Percentiles rank a stretch among this genome's conserved stretches.
These are phyloP conservation scores for Lemur catta DNA, from an alignment of 2,797 vertebrate genomes.

Conservation along the genomic window DNA sequence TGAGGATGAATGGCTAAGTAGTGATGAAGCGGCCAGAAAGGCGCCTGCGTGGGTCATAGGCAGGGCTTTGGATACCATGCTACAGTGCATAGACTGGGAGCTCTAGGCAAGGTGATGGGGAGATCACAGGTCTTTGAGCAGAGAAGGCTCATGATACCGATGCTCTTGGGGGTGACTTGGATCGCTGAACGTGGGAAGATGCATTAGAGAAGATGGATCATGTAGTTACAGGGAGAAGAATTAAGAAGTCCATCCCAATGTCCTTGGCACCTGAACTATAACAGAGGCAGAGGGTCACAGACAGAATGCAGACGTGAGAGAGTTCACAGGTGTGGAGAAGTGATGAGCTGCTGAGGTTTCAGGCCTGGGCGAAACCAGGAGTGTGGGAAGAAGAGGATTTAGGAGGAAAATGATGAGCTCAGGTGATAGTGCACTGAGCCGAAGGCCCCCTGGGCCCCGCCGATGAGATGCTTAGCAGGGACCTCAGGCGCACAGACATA, in stretches of 20 bases:
- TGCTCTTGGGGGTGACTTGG: not conserved
- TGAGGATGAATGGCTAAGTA: not conserved
- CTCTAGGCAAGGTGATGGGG: not conserved
- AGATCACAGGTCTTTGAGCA: not conserved
- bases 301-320: not conserved
- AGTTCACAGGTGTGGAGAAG: not conserved
- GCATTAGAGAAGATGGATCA: not conserved
- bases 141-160: not conserved
- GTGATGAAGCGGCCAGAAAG: not conserved
- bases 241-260: not conserved
- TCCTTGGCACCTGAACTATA: not conserved
- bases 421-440: not conserved
- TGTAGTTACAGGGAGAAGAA: not conserved
- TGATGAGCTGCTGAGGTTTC: not conserved
- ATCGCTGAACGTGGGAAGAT: not conserved
- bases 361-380: not conserved
- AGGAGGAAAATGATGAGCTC: not conserved
- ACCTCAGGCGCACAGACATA: not conserved
- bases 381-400: not conserved
- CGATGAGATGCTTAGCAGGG: not conserved
- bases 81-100: not conserved
- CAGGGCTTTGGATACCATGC: not conserved
- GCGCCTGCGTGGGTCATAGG: not conserved
- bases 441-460: not conserved
- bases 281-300: not conserved